phyloP scores from a whole-genome alignment of 1,140 invertebrate species.

The Battus philenor region DNA sequence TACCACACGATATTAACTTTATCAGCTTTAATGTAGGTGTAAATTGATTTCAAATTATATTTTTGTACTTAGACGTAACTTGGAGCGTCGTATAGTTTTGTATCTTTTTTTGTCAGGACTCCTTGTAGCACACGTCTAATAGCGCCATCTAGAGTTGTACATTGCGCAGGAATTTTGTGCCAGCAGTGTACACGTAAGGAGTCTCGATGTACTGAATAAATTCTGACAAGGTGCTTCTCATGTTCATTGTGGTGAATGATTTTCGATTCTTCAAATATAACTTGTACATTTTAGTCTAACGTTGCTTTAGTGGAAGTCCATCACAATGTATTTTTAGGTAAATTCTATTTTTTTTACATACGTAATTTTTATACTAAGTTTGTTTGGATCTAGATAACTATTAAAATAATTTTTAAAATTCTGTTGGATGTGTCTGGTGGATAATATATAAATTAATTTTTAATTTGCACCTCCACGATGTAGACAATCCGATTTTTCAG shows the following conservation, averaged over 20 bases:
- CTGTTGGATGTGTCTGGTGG: neutral
- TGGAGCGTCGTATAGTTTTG: constrained; percentile 4
- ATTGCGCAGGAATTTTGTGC: too few relatives aligned
- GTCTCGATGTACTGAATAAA: neutral
- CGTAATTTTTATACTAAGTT: neutral
- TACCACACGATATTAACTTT: constrained; percentile 47
- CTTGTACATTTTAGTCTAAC: constrained; percentile 25
- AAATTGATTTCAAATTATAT: constrained; percentile 54
- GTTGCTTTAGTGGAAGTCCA: constrained; percentile 14
- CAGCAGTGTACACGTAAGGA: neutral
- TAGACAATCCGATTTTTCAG: constrained; percentile 44
- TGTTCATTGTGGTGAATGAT: neutral
- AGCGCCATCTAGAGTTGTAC: too few relatives aligned
- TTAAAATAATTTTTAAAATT: constrained; percentile 5
- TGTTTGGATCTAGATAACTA: neutral
- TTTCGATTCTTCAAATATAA: constrained; percentile 6
- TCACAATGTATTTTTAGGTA: constrained; percentile 14
- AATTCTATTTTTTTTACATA: constrained; percentile 6
- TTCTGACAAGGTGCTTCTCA: neutral
- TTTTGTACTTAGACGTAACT: constrained; percentile 56
- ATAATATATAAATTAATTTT: constrained; percentile 16
- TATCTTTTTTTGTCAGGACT: neutral
- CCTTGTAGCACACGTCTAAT: neutral
- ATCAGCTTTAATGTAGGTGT: constrained; percentile 64
- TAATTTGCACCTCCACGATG: constrained; percentile 36